These are phyloP conservation scores for Temnopleurus reevesii DNA, from an alignment of 53 echinoderm and acorn worm species.

Conservation along the genomic window DNA sequence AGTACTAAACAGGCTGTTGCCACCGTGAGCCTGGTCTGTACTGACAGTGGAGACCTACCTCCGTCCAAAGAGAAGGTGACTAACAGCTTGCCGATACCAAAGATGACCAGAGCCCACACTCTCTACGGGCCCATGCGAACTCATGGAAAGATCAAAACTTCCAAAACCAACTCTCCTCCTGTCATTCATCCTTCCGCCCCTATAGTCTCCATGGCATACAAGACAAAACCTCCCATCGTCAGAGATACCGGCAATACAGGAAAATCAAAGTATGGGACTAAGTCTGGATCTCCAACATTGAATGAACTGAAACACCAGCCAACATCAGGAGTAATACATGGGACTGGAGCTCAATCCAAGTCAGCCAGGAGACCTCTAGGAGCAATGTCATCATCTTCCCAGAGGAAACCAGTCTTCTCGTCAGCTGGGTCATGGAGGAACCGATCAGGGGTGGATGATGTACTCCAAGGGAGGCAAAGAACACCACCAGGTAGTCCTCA, in stretches of 20 bases:
- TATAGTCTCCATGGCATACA: conserved; percentile 18
- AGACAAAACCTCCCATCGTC: neutral
- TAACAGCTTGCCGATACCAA: conserved; percentile 46
- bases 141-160: neutral
- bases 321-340: neutral
- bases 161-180: neutral
- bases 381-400: neutral
- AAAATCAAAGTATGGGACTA: neutral
- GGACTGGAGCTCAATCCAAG: neutral
- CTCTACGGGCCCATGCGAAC: conserved; percentile 44
- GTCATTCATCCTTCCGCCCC: conserved; percentile 1
- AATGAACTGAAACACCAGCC: conserved; percentile 28
- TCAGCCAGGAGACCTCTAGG: neutral
- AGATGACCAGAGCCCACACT: conserved; percentile 57
- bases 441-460: conserved; percentile 44
- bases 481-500: neutral
- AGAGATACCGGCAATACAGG: neutral
- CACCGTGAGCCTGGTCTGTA: neutral
- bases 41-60: neutral
- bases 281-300: neutral
- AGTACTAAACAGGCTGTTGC: conserved; percentile 10
- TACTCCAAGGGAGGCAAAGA: neutral
- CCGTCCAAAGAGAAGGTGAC: neutral
- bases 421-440: conserved; percentile 80
- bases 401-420: conserved; percentile 72